A percentile compares a stretch with the other conserved stretches of the same genome.
Evolutionary conservation across 2,888 invertebrate species (phyloP).

Genomic region (Syrista parreyssii): DNA sequence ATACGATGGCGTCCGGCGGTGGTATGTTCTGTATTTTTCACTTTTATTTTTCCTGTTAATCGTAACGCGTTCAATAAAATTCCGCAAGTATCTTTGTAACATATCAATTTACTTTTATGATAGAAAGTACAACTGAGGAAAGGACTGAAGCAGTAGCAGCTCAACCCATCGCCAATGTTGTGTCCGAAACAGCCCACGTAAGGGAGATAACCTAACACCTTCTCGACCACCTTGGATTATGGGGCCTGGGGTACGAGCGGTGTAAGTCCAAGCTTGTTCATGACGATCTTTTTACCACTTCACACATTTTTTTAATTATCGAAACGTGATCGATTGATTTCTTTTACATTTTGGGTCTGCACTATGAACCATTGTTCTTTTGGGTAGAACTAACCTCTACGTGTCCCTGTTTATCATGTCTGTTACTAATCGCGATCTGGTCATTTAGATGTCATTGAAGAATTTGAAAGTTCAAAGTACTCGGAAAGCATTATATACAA

Average conservation of each 20-base stretch:
- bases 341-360: not conserved
- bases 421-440: not conserved
- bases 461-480: not conserved
- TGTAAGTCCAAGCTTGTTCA: not conserved
- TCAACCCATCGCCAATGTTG: slow-evolving; percentile 54
- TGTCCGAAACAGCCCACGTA: slow-evolving; percentile 59
- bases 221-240: not conserved
- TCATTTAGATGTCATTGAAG: not conserved
- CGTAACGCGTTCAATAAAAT: not conserved
- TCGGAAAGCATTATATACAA: not conserved
- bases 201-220: slow-evolving; percentile 25
- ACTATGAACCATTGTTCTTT: not conserved
- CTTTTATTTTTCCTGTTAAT: slow-evolving; percentile 14
- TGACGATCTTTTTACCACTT: not conserved
- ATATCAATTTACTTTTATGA: slow-evolving; percentile 7
- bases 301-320: not conserved
- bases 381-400: not conserved
- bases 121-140: slow-evolving; percentile 57
- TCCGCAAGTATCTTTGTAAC: not conserved
- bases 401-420: not conserved
- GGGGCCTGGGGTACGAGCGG: not conserved
- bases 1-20: slow-evolving; percentile 61
- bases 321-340: not conserved
- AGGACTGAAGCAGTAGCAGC: slow-evolving; percentile 51
- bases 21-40: slow-evolving; percentile 42